Base-by-base conservation (phyloP, 2,888 invertebrate genomes). In the Eucriotettix oculatus region DNA sequence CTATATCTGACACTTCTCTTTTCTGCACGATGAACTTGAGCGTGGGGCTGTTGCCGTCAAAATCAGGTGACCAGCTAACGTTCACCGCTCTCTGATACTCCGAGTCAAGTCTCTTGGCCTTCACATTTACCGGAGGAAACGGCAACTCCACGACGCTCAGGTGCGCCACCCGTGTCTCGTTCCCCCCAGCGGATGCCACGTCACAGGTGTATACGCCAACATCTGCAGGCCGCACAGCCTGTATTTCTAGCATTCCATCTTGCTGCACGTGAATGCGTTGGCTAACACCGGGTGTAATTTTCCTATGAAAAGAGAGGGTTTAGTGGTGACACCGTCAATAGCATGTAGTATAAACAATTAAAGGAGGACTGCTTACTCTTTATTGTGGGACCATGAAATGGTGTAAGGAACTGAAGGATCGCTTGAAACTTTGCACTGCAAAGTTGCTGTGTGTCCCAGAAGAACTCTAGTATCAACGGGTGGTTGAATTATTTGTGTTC, bases 41-140 rank as follows among this genome's bases (percentile, higher is more conserved):
- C 61, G 97, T 87, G 11, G 93, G 92, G 69, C 94, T 94, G 73
- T 99, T 97, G 60, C 99, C 99, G 75, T 98, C 93, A 73, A 97
- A 99, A 42, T 94, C 94, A 0, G 93, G 89, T 12, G 88, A 88
- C 97, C 98, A 99, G 17, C 87, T 86, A 5, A 98, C 85, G 70
- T 94, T 91, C 64, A 97, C 90, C 42, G 90, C 87, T 70, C 83
- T 82, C 62, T 84, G 83, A 2, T 81, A 78, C 10, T 55, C 43
- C 40, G 61, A 41, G 14, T 82, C 78, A 9, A 79, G 77, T 65
- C 86, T 76, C 61, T 75, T 75, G 0, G 94, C 96, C 66, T 83
- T 81, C 0, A 92, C 90, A 70, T 90, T 90, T 55, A 86, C 87
- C 0, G 98, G 98, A 41, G 94, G 87, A 70, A 90, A 92, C 0